phyloP scores from a whole-genome alignment of 2,113 vertebrate genomes.

The Brachyistius frenatus region DNA sequence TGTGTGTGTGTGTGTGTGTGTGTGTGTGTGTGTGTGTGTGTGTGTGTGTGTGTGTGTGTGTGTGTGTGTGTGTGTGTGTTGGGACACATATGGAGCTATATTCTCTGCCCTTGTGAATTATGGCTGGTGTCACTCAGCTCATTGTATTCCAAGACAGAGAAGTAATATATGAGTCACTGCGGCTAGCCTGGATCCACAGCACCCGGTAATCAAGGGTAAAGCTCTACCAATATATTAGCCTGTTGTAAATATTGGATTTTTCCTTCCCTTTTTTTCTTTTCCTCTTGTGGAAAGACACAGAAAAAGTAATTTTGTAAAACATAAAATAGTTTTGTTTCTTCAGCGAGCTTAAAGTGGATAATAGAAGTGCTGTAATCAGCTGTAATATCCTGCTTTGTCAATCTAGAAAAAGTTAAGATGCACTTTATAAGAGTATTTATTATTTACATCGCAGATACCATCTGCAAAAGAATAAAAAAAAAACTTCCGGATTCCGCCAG shows the following conservation, averaged over 20 bases:
- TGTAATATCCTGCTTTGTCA: conserved; percentile 17
- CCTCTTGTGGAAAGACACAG: neutral
- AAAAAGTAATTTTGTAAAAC: neutral
- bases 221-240: conserved; percentile 24
- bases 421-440: neutral
- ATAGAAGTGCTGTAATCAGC: neutral
- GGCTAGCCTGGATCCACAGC: conserved; percentile 24
- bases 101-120: conserved; percentile 49
- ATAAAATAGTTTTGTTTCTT: conserved; percentile 3
- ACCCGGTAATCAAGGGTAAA: conserved; percentile 36
- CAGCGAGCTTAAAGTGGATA: neutral
- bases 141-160: conserved; percentile 40
- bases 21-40: too few species aligned
- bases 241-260: conserved; percentile 31
- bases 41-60: too few species aligned
- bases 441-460: conserved; percentile 24
- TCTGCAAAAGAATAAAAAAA: conserved; percentile 2
- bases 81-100: conserved; percentile 11
- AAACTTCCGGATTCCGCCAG: neutral
- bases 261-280: neutral
- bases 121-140: conserved; percentile 42
- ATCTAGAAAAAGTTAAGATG: conserved; percentile 30
- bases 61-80: neutral
- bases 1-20: neutral
- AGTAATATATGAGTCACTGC: conserved; percentile 46